Conservation (phyloP, 2,113 vertebrate species). For the Brachypteracias leptosomus region DNA sequence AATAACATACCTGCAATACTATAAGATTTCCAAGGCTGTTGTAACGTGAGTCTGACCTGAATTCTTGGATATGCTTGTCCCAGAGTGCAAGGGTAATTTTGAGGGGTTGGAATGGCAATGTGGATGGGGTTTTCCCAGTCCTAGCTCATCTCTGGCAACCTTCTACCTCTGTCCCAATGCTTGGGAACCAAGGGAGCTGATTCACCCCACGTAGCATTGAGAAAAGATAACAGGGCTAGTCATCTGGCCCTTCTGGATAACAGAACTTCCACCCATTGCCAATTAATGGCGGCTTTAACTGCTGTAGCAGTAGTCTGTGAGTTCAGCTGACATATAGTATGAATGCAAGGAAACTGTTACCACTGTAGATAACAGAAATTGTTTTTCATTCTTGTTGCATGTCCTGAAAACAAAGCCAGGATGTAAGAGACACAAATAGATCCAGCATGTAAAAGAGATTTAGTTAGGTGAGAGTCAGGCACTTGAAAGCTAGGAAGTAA, state of each 20-base stretch:
- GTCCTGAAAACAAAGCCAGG: conserved; percentile 57
- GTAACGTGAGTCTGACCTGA: fast-evolving
- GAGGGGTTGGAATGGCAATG: background rate
- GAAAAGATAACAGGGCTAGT: background rate
- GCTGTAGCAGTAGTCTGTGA: background rate
- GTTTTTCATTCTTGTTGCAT: background rate
- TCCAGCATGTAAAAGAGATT: conserved; percentile 22
- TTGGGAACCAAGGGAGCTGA: background rate
- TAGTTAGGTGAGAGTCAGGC: background rate
- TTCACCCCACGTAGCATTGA: background rate
- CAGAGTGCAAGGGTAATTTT: background rate
- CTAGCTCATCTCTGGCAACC: background rate
- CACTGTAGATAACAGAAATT: conserved; percentile 22
- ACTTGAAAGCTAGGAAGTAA: background rate
- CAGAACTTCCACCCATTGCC: background rate
- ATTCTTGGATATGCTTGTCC: background rate
- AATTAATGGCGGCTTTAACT: background rate
- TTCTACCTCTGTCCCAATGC: background rate
- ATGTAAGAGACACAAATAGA: conserved; percentile 47
- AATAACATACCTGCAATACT: background rate
- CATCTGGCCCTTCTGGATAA: background rate
- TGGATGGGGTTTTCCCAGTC: background rate
- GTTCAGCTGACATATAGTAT: background rate
- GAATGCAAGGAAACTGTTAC: conserved; percentile 47
- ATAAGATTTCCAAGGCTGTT: background rate